phyloP scores from a whole-genome alignment of 2,888 invertebrate genomes.

The Malthinus flaveolus region DNA sequence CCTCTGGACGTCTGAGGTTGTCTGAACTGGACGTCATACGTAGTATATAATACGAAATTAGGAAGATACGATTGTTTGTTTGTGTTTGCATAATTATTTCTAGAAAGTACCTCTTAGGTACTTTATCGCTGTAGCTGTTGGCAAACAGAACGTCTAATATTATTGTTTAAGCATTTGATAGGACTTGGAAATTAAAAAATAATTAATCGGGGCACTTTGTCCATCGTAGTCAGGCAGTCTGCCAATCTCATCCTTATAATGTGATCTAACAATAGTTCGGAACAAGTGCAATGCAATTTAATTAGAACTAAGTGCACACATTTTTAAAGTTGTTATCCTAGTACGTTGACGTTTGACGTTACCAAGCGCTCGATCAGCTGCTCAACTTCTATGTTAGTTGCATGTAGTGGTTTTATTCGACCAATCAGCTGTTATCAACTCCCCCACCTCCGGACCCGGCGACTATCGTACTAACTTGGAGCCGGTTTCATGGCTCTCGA shows the following conservation, averaged over 20 bases:
- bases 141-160: too few relatives aligned
- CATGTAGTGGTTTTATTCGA: slow-evolving; percentile 36
- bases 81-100: background rate
- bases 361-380: slow-evolving; percentile 44
- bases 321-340: background rate
- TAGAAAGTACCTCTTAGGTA: background rate
- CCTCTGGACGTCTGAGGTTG: too few relatives aligned
- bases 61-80: background rate
- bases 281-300: background rate
- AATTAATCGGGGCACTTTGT: background rate
- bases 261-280: background rate
- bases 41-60: too few relatives aligned
- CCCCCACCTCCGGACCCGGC: slow-evolving; percentile 12
- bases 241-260: background rate
- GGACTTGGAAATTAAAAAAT: background rate
- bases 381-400: slow-evolving; percentile 38
- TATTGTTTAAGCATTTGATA: too few relatives aligned
- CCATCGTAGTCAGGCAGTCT: background rate
- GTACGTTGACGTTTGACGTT: slow-evolving; percentile 33
- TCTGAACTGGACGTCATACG: too few relatives aligned
- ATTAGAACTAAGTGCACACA: background rate
- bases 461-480: slow-evolving; percentile 26
- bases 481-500: slow-evolving; percentile 34
- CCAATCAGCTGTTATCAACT: slow-evolving; percentile 39
- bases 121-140: too few relatives aligned